A percentile compares a stretch with the other conserved stretches of the same genome.
These are phyloP conservation scores for Doryteuthis pealeii DNA, from an alignment of 1,140 invertebrate genomes.

Conservation along the genomic window DNA sequence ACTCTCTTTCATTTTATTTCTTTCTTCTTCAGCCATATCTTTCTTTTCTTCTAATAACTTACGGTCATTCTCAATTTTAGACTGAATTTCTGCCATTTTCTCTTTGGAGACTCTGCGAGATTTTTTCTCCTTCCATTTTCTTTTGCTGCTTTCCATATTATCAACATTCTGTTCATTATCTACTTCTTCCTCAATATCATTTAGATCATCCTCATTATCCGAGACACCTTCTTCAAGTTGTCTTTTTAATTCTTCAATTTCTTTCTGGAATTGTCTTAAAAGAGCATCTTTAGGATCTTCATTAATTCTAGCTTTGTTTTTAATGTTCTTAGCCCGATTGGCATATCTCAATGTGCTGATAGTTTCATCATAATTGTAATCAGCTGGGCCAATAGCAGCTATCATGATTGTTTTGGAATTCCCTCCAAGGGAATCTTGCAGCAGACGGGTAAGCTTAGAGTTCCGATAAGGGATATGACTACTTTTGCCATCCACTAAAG, in stretches of 20 bases:
- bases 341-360: conserved; percentile 97
- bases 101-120: conserved; percentile 53
- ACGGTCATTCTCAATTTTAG: conserved; percentile 63
- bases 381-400: conserved; percentile 93
- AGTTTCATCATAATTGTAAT: conserved; percentile 96
- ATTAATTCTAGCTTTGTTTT: conserved; percentile 94
- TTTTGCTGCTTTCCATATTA: conserved; percentile 44
- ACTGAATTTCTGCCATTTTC: conserved; percentile 61
- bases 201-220: conserved; percentile 26
- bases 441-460: conserved; percentile 46
- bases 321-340: conserved; percentile 95
- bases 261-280: conserved; percentile 91
- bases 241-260: conserved; percentile 88
- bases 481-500: conserved; percentile 68
- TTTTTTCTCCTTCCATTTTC: conserved; percentile 15
- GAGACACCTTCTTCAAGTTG: conserved; percentile 73
- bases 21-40: conserved; percentile 68
- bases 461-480: conserved; percentile 56
- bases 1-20: conserved; percentile 68
- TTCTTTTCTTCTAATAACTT: conserved; percentile 62
- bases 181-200: conserved; percentile 15
- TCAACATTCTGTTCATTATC: conserved; percentile 52
- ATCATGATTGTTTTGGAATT: conserved; percentile 89
- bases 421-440: conserved; percentile 77
- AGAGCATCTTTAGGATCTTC: conserved; percentile 98